Evolutionary conservation across 2,113 vertebrate species (phyloP), one percentile per base, ranked within the genome.

Genomic region (Pimephales promelas): DNA sequence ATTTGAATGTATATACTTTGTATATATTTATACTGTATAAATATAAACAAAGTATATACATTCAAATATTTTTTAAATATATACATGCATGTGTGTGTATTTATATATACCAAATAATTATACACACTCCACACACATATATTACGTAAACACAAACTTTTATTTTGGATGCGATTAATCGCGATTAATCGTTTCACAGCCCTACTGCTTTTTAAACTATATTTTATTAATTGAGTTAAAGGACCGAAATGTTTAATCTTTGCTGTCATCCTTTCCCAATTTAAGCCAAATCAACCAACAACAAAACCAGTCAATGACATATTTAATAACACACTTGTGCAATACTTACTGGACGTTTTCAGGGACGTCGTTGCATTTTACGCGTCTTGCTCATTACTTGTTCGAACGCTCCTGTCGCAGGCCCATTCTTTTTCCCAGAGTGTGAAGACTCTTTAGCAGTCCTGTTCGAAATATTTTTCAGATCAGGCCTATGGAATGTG

Each of bases 391-490:
- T 77, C 75, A 56, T 82, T 76, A 82, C 68, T 79, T 16, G 40
- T 81, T 79, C 40, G 24, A 62, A 28, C 68, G 31, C 59, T 47
- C 26, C 26, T 74, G 34, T 45, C 20, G 66, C 40, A 16, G n/a
- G 9, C 81, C 62, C 7, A 6, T 81, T 80, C 43, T 78, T 78
- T 31, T 59, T 86, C 36, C 83, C 34, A 56, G 34, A 79, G 89
- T 81, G 79, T 47, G 76, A 83, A 76, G 64, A 31, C 66, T 77
- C 82, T 80, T 66, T 88, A 74, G 61, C 88, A 78, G 34, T 71
- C 43, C 24, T 45, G 79, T 76, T 70, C 61, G 26, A 88, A 77
- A 87, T 86, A 79, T 85, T 87, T 86, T 82, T 81, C 28, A 24
- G 57, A 83, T 87, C 14, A 70, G 76, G 73, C 71, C 22, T 61